Base-by-base conservation (phyloP, 92 coral and sea anemone genomes). In the Diadumene lineata region DNA sequence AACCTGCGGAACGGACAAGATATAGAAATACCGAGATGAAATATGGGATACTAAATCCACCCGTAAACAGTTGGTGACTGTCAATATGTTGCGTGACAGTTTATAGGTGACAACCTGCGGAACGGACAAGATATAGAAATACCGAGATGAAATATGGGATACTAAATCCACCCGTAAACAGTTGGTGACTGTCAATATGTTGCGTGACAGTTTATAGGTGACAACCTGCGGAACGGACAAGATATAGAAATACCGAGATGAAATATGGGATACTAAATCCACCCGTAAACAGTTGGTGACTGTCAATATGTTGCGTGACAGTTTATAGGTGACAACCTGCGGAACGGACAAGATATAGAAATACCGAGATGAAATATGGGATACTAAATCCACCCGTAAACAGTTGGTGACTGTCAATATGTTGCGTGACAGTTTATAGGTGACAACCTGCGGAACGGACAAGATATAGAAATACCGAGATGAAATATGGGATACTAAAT, bases 241-340 rank as follows among this genome's bases (percentile, higher is more conserved):
- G 44, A 2, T n/a, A 68, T 34, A 44, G 48, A 60, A 23, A 60
- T 18, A 34, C 72, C 32, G 32, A 44, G 51, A 44, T 44, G 17
- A 44, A 44, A 44, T 17, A 44, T 8, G 17, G 51, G 19, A 23
- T 9, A 53, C 4, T 53, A 53, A 3, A n/a, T n/a, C n/a, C 97
- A 21, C 97, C 94, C 34, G 91, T 79, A 64, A 80, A 82, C 73
- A 90, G 81, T 10, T 76, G 87, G 11, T 82, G 82, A 10, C 88
- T 89, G 31, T 94, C 90, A 9, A 85, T 76, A 18, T 61, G 66
- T 30, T 85, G 90, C 62, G 86, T 90, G 64, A 91, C 91, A 2
- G 94, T 79, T 46, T 92, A 92, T 34, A 92, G 69, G 60, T 91
- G 97, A 48, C 97, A 88, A 0, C 97, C 98, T 94, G 56, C 7